These are phyloP conservation scores for Mycalesis mineus DNA, from an alignment of 2,888 invertebrate genomes.

Conservation along the genomic window DNA sequence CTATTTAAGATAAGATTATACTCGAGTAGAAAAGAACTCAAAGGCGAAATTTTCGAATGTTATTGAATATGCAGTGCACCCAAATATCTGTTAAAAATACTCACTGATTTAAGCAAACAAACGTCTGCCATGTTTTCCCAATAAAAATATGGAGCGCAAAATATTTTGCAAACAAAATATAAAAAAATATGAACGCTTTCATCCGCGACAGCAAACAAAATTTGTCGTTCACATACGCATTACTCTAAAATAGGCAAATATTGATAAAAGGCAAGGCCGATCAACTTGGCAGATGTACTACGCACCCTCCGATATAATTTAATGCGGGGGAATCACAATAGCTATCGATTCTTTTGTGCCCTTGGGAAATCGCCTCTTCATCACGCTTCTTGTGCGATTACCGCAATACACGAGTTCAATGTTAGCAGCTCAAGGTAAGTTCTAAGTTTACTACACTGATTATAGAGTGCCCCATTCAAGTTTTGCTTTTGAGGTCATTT, in stretches of 20 bases:
- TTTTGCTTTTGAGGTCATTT: not conserved
- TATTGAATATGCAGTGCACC: not conserved
- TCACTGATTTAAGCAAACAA: conserved; percentile 2
- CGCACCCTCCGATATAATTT: conserved; percentile 64
- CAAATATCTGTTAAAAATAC: not conserved
- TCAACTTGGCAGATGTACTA: conserved; percentile 58
- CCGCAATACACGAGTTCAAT: conserved; percentile 44
- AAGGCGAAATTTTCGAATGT: not conserved
- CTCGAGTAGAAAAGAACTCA: not conserved
- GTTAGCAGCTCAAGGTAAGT: conserved; percentile 25
- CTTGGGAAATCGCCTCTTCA: conserved; percentile 54
- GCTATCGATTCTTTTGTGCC: conserved; percentile 63
- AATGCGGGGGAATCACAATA: conserved; percentile 67
- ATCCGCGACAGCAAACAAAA: conserved; percentile 37
- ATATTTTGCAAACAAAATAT: not conserved
- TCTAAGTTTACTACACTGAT: not conserved
- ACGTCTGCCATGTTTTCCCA: not conserved
- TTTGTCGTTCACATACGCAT: conserved; percentile 40
- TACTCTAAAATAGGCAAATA: conserved; percentile 63
- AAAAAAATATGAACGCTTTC: conserved; percentile 23
- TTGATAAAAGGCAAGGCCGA: conserved; percentile 64
- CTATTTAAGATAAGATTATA: no score
- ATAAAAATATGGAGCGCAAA: conserved; percentile 5
- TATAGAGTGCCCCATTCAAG: not conserved
- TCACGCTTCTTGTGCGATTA: conserved; percentile 52